Evolutionary conservation across 1,140 invertebrate genomes (phyloP), one percentile per base, ranked within the genome.

Genomic region (Phenacoccus solenopsis): DNA sequence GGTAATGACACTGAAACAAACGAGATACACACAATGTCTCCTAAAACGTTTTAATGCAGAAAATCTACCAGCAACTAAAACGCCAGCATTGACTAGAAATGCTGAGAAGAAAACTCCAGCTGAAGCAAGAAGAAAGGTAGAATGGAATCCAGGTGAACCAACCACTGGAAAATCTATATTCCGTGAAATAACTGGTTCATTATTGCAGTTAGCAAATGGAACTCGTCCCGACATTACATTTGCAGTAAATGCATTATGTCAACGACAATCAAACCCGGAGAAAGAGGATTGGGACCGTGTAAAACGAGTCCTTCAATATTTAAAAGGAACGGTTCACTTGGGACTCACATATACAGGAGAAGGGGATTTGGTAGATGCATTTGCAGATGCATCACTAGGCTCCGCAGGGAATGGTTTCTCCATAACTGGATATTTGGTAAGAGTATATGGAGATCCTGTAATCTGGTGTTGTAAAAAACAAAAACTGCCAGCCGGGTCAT

Each of bases 381-480:
- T 16, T 16, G 20, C 38, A 3, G 38, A 49, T 49, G 38, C 38
- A 2, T 49, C 38, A 9, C 20, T 49, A n/a, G 38, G 38, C 16
- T 16, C 38, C 3, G 38, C 12, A 49, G 38, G 20, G 13, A n/a
- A 49, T 3, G 38, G 38, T 2, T 49, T 10, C 38, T 68, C 21
- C n/a, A 71, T 61, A 28, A 61, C 27, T 25, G 38, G 67, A 35
- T 68, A 69, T 22, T 30, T 21, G 4, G 28, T 28, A 38, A 49
- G 68, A 69, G 10, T 35, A 12, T 71, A 28, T 22, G 70, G 67
- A 21, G 69, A 71, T 68, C 20, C 27, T 0, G 38, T 71, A 7
- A n/a, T 57, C n/a, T 71, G 70, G 70, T 56, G 49, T 69, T 32
- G 35, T 0, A 69, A 27, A 28, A 69, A 71, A 59, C 38, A 71